Percentiles rank a stretch among this genome's conserved stretches.
Evolutionary conservation across 1,140 invertebrate species (phyloP).

Genomic region (Eufriesea mexicana): DNA sequence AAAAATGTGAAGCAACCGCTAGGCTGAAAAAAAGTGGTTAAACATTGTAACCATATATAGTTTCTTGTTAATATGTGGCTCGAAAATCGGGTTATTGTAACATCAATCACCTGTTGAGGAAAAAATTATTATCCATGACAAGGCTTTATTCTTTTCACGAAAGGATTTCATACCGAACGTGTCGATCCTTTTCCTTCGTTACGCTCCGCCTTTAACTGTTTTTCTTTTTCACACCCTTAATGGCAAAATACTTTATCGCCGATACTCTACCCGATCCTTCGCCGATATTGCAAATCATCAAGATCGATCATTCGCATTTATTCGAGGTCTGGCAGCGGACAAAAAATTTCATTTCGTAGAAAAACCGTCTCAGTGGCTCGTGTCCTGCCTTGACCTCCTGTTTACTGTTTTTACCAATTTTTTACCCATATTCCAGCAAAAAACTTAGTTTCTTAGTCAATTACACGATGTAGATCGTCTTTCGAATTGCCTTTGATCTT

Average conservation of each 20-base stretch:
- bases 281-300: conserved; percentile 38
- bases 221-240: not conserved
- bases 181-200: conserved; percentile 19
- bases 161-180: not conserved
- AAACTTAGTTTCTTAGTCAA: not conserved
- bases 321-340: too few relatives aligned
- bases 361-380: not conserved
- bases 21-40: not conserved
- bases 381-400: too few relatives aligned
- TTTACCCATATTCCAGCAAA: not conserved
- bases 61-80: not conserved
- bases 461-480: not conserved
- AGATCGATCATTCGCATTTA: conserved; percentile 16
- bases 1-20: not conserved
- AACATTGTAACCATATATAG: not conserved
- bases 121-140: conserved; percentile 44
- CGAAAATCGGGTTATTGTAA: conserved; percentile 9
- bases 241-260: conserved; percentile 30
- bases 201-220: conserved; percentile 1
- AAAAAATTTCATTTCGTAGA: not conserved
- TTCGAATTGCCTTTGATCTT: not conserved
- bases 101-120: conserved; percentile 24
- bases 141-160: conserved; percentile 37
- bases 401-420: not conserved
- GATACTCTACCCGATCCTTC: not conserved